A percentile compares a stretch with the other conserved stretches of the same genome.
phyloP scores from a whole-genome alignment of 2,797 vertebrate species.

The Bufotes viridis region DNA sequence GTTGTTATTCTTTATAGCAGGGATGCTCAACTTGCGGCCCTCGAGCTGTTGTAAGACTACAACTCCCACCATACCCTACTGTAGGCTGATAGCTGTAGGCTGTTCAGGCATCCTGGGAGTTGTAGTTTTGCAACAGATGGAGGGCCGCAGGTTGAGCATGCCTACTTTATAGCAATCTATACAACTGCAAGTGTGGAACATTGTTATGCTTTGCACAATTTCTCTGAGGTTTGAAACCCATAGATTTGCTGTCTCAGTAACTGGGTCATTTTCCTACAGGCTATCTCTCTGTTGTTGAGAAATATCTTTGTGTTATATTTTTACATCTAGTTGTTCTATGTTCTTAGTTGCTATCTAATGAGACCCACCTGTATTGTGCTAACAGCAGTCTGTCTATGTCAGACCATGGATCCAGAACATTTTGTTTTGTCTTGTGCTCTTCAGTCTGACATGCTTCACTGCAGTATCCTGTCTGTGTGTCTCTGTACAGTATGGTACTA shows the following conservation, averaged over 20 bases:
- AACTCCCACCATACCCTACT: too few species aligned
- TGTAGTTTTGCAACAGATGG: too few species aligned
- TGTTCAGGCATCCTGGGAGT: too few species aligned
- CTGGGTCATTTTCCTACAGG: not conserved
- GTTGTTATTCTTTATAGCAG: too few species aligned
- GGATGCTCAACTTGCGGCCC: too few species aligned
- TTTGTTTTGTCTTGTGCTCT: not conserved
- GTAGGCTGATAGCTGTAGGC: too few species aligned
- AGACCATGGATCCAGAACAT: not conserved
- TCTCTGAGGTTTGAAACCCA: not conserved
- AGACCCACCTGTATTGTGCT: not conserved
- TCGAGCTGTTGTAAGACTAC: too few species aligned
- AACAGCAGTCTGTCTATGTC: not conserved
- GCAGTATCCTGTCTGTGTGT: not conserved
- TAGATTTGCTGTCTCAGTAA: not conserved
- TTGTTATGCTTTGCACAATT: not conserved
- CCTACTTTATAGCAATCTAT: not conserved
- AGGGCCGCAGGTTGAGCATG: too few species aligned
- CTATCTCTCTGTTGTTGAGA: not conserved
- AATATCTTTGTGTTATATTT: not conserved
- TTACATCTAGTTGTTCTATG: not conserved
- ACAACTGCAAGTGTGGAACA: not conserved
- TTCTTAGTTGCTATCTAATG: not conserved
- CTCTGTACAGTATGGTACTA: not conserved
- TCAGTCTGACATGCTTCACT: not conserved